A percentile compares a stretch with the other conserved stretches of the same genome.
Evolutionary conservation across 1,140 invertebrate species (phyloP).

Genomic region (Microplitis mediator): DNA sequence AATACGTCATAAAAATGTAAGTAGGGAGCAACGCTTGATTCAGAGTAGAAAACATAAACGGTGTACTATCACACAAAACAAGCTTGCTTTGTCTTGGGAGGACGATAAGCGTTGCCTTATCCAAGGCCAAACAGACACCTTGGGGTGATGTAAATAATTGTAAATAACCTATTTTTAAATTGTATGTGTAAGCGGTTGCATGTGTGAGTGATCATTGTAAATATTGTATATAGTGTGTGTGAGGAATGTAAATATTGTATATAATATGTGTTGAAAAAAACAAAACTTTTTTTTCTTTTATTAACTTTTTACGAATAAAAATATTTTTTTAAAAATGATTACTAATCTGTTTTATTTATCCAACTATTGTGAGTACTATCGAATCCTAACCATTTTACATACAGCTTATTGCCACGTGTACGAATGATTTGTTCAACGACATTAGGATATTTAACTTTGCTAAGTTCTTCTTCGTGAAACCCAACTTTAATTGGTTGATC

Average conservation of each 20-base stretch:
- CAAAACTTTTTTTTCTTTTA: too few relatives aligned
- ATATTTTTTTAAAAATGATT: neutral
- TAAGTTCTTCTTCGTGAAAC: conserved; percentile 19
- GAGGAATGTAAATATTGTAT: too few relatives aligned
- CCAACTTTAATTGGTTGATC: conserved; percentile 5
- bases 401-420: conserved; percentile 2
- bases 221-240: too few relatives aligned
- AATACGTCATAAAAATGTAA: neutral
- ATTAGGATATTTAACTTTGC: conserved; percentile 14
- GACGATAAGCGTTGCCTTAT: neutral
- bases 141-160: too few relatives aligned
- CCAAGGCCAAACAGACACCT: neutral
- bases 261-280: too few relatives aligned
- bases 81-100: neutral
- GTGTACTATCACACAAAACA: conserved; percentile 1
- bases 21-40: neutral
- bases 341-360: conserved; percentile 1
- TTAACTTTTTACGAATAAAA: too few relatives aligned
- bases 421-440: conserved; percentile 11
- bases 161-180: neutral
- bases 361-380: conserved; percentile 3
- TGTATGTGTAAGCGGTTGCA: neutral
- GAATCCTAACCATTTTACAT: conserved; percentile 25
- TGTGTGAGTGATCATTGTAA: too few relatives aligned
- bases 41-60: conserved; percentile 9